Evolutionary conservation across 2,888 invertebrate genomes (phyloP), one percentile per base, ranked within the genome.

Genomic region (Platynereis dumerilii): DNA sequence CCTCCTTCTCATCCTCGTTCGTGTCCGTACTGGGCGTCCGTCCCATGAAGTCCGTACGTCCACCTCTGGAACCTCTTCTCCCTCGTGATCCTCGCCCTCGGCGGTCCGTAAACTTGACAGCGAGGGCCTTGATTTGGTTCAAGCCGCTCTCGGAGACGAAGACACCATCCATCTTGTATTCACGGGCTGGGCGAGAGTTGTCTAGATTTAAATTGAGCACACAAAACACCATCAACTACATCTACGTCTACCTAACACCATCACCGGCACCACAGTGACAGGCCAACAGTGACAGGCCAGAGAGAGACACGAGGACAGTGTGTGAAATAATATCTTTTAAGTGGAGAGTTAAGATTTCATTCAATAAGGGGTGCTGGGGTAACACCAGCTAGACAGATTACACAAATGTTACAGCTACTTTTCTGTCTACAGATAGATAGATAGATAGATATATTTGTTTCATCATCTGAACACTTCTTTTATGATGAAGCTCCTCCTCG

Each of bases 121-220:
- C 89, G 26, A 94, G 86, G 26, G 91, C 90, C 83, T 94, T 93
- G 77, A 97, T 94, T 83, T 92, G 90, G 75, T 90, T 89, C 78
- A 94, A 89, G 15, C 97, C 97, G 66, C 88, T 88, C 79, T 96
- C 95, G 58, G 94, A 95, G n/a, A 97, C 87, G 78, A 90, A 92
- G 48, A 96, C 92, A 52, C 96, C 96, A 84, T 97, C 97, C 58
- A 96, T 87, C 81, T 90, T 89, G 86, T 91, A 93, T 80, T 91
- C 91, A 85, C 82, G 89, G 86, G 73, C 86, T 66, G 80, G 80
- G 88, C 81, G 83, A 86, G 64, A 84, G 68, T 39, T 52, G 5
- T 2, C 52, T 53, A n/a, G 29, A 42, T 61, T 29, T n/a, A 55
- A 26, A 45, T 17, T 24, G 58, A 39, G 26, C n/a, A 39, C 39